Conservation (phyloP, 2,113 vertebrate genomes). For the Pyxicephalus adspersus region DNA sequence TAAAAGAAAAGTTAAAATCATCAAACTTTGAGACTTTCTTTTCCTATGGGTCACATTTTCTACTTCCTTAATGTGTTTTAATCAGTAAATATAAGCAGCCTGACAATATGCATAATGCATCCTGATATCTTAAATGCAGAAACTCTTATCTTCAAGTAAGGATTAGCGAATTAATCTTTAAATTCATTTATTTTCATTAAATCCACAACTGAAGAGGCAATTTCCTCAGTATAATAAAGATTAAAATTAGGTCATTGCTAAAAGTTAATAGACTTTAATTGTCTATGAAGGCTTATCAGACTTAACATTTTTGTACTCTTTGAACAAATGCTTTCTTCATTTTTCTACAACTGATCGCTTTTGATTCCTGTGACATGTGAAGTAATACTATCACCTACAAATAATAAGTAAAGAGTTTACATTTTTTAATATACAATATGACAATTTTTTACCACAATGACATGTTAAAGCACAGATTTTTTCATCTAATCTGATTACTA, state of each 20-base stretch:
- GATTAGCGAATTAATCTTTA: slow-evolving; percentile 52
- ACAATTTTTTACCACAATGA: too few species aligned
- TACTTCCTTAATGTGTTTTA: slow-evolving; percentile 3
- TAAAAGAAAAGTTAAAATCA: too few species aligned
- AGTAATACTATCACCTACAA: slow-evolving; percentile 18
- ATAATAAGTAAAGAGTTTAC: too few species aligned
- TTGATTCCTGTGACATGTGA: slow-evolving; percentile 3
- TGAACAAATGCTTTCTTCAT: slow-evolving; percentile 27
- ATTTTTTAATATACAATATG: too few species aligned
- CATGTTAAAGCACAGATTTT: too few species aligned
- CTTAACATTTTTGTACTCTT: slow-evolving; percentile 35
- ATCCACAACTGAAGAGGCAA: slow-evolving; percentile 37
- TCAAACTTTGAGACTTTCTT: not conserved
- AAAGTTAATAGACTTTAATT: slow-evolving; percentile 53
- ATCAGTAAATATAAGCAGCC: slow-evolving; percentile 23
- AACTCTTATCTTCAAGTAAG: slow-evolving; percentile 45
- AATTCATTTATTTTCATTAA: slow-evolving; percentile 47
- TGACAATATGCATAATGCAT: not conserved
- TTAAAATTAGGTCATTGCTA: slow-evolving; percentile 50
- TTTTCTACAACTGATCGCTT: slow-evolving; percentile 8
- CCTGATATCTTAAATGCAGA: slow-evolving; percentile 43
- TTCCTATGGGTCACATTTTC: not conserved
- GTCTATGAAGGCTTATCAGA: slow-evolving; percentile 39
- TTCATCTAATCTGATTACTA: too few species aligned
- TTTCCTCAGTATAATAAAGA: slow-evolving; percentile 45